Percentiles rank a stretch among this genome's conserved stretches.
Conservation (phyloP, 2,797 vertebrate species). For the Austrolebias charrua region DNA sequence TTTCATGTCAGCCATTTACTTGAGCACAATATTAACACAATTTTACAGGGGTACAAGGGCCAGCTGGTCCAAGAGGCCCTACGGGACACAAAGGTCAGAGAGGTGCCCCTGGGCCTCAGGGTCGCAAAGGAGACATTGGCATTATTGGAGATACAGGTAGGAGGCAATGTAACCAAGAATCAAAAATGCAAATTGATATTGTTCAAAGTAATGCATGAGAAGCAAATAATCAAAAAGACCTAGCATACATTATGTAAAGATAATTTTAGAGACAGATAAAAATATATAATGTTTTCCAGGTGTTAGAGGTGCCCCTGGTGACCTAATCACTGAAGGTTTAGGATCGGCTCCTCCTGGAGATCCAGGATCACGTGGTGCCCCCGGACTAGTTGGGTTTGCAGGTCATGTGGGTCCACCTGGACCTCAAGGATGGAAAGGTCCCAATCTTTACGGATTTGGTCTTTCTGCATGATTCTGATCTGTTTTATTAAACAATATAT, state of each 20-base stretch:
- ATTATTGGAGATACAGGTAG: conserved; percentile 48
- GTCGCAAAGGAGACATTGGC: conserved; percentile 53
- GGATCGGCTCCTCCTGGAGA: rapidly evolving
- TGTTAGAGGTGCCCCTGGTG: conserved; percentile 53
- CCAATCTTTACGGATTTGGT: conserved; percentile 2
- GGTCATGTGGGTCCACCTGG: conserved; percentile 55
- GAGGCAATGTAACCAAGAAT: neutral
- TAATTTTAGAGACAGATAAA: no score
- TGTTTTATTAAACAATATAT: conserved; percentile 1
- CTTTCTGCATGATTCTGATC: neutral
- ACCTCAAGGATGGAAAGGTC: conserved; percentile 61
- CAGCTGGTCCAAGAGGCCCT: conserved; percentile 34
- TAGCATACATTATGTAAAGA: no score
- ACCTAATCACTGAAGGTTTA: rapidly evolving
- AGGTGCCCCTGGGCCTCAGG: conserved; percentile 47
- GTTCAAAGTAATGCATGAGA: no score
- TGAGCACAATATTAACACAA: conserved; percentile 19
- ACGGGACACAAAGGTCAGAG: conserved; percentile 49
- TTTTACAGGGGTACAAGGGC: conserved; percentile 55
- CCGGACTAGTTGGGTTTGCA: conserved; percentile 39
- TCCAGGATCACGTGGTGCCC: conserved; percentile 31
- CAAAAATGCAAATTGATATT: no score
- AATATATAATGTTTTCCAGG: conserved; percentile 34
- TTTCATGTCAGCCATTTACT: neutral
- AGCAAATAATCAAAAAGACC: no score